Percentiles rank a stretch among this genome's conserved stretches.
Evolutionary conservation across 2,797 vertebrate genomes (phyloP).

Genomic region (Parauchenoglanis ngamensis): DNA sequence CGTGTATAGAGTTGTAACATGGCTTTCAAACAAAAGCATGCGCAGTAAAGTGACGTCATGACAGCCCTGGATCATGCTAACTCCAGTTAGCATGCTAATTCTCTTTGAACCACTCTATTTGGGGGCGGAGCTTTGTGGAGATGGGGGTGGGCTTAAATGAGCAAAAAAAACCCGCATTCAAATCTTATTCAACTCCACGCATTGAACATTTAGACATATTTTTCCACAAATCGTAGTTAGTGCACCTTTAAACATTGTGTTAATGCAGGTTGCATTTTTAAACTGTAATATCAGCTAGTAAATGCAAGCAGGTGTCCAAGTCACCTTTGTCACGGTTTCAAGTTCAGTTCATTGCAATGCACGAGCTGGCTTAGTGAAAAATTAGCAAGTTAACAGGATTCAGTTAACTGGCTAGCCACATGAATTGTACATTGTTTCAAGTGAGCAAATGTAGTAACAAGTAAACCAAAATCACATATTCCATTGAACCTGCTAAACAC

Average conservation of each 20-base stretch:
- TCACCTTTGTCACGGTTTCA: not conserved
- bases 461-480: not conserved
- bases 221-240: not conserved
- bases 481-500: not conserved
- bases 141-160: not conserved
- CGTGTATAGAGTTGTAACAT: not conserved
- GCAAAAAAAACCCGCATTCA: too few relatives aligned
- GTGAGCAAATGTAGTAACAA: not conserved
- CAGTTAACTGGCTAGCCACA: not conserved
- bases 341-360: not conserved
- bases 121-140: not conserved
- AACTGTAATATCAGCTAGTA: not conserved
- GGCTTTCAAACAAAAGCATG: not conserved
- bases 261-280: not conserved
- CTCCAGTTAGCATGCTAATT: not conserved
- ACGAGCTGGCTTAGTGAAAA: not conserved
- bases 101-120: too few relatives aligned
- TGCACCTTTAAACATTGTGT: not conserved
- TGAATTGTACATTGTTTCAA: not conserved
- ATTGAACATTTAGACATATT: not conserved
- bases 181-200: not conserved
- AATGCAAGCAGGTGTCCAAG: not conserved
- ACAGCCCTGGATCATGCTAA: not conserved
- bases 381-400: not conserved
- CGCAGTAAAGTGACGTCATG: not conserved